These are phyloP conservation scores for Caenorhabditis imperialis DNA, from an alignment of 2,888 invertebrate genomes.

Conservation along the genomic window DNA sequence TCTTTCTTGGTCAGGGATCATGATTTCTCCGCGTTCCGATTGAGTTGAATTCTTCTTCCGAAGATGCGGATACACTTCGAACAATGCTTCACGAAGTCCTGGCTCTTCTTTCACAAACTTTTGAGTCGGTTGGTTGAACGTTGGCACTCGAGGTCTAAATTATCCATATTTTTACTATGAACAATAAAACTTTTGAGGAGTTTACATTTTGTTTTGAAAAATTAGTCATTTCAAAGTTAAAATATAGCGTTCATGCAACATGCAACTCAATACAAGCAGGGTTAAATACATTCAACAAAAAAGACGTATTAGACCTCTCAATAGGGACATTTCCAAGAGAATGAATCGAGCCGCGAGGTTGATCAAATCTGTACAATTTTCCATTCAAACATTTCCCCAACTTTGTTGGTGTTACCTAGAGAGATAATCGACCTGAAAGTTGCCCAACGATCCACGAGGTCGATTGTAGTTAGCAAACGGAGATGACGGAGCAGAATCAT, in stretches of 20 bases:
- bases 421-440: slow-evolving; percentile 45
- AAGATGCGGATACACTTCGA: background rate
- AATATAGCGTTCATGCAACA: background rate
- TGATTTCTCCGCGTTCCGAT: slow-evolving; percentile 30
- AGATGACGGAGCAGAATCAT: slow-evolving; percentile 51
- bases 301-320: slow-evolving; percentile 35
- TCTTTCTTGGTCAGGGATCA: slow-evolving; percentile 9
- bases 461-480: slow-evolving; percentile 46
- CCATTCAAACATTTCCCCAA: background rate
- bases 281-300: background rate
- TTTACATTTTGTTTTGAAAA: slow-evolving; percentile 4
- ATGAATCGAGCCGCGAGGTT: slow-evolving; percentile 63
- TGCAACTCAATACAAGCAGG: background rate
- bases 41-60: slow-evolving; percentile 38
- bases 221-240: no score
- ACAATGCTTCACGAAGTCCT: slow-evolving; percentile 31
- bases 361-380: slow-evolving; percentile 54
- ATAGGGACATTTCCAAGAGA: slow-evolving; percentile 50
- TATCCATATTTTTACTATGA: no score
- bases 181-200: no score
- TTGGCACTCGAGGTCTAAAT: slow-evolving; percentile 34
- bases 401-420: slow-evolving; percentile 32
- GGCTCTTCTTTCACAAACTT: slow-evolving; percentile 18
- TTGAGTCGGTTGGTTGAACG: slow-evolving; percentile 1
- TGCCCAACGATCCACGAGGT: slow-evolving; percentile 51